Percentiles rank a stretch among this genome's conserved stretches.
phyloP scores from a whole-genome alignment of 2,113 vertebrate genomes.

The Gila orcuttii region DNA sequence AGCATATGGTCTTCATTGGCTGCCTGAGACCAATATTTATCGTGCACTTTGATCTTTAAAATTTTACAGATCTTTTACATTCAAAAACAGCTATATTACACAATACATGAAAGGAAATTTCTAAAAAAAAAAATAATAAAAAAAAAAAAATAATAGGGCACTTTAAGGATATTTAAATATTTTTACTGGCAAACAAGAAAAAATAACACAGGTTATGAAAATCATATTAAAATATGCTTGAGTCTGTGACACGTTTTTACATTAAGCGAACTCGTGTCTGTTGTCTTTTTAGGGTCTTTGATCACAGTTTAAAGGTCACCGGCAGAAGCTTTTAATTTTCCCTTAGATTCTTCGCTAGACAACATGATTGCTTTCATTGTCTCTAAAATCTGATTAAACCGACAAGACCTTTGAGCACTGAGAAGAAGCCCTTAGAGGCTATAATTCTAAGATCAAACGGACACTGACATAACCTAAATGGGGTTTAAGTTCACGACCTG shows the following conservation, averaged over 20 bases:
- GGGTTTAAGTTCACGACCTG: conserved; percentile 22
- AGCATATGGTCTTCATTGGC: too few relatives aligned
- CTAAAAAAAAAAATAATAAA: too few relatives aligned
- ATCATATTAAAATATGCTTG: not conserved
- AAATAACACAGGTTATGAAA: not conserved
- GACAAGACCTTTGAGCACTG: conserved; percentile 20
- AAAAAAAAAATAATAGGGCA: too few relatives aligned
- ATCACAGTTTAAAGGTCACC: conserved; percentile 30
- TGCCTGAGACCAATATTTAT: too few relatives aligned
- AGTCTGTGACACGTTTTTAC: not conserved
- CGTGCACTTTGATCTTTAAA: too few relatives aligned
- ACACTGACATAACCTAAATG: not conserved
- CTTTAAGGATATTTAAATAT: too few relatives aligned
- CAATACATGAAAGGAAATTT: too few relatives aligned
- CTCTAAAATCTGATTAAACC: conserved; percentile 30
- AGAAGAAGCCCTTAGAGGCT: conserved; percentile 5
- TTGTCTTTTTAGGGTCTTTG: not conserved
- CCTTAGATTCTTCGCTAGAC: conserved; percentile 10
- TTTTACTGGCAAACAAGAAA: not conserved
- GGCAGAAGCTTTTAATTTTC: conserved; percentile 24
- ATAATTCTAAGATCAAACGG: conserved; percentile 25
- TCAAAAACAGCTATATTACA: too few relatives aligned
- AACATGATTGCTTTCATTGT: conserved; percentile 27
- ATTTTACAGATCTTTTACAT: too few relatives aligned
- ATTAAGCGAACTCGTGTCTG: not conserved